phyloP scores from a whole-genome alignment of 2,113 vertebrate genomes.

The Archilochus colubris region DNA sequence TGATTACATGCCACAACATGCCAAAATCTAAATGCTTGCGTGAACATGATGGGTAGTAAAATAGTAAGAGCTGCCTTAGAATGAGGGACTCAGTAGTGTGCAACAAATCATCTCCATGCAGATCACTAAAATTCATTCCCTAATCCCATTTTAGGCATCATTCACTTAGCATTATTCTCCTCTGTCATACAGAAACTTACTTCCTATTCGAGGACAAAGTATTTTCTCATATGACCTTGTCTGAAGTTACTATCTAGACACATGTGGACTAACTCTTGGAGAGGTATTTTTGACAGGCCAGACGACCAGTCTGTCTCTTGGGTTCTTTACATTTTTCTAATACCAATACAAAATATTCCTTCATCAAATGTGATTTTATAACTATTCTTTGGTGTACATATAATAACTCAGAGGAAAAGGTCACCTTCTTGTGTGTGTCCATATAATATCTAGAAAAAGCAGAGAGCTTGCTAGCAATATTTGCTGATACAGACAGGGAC shows the following conservation, averaged over 20 bases:
- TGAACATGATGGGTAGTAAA: not conserved
- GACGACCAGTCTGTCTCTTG: not conserved
- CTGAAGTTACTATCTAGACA: not conserved
- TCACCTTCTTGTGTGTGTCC: not conserved
- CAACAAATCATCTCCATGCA: not conserved
- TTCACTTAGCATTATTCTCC: not conserved
- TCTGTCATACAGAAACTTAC: not conserved
- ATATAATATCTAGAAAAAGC: not conserved
- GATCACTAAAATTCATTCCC: not conserved
- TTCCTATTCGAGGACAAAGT: not conserved
- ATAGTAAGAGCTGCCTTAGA: not conserved
- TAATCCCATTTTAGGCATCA: not conserved
- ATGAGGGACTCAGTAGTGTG: not conserved
- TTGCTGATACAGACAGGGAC: not conserved
- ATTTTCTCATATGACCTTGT: not conserved
- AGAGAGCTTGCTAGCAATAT: not conserved
- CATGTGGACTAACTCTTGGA: not conserved
- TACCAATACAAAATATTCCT: not conserved
- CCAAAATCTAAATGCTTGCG: not conserved
- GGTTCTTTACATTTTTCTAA: not conserved
- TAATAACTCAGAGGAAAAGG: not conserved
- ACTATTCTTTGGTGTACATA: not conserved
- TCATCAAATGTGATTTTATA: not conserved
- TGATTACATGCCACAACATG: not conserved
- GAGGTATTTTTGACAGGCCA: not conserved